A percentile compares a stretch with the other conserved stretches of the same genome.
phyloP scores from a whole-genome alignment of 1,140 invertebrate genomes.

The Wasmannia auropunctata region DNA sequence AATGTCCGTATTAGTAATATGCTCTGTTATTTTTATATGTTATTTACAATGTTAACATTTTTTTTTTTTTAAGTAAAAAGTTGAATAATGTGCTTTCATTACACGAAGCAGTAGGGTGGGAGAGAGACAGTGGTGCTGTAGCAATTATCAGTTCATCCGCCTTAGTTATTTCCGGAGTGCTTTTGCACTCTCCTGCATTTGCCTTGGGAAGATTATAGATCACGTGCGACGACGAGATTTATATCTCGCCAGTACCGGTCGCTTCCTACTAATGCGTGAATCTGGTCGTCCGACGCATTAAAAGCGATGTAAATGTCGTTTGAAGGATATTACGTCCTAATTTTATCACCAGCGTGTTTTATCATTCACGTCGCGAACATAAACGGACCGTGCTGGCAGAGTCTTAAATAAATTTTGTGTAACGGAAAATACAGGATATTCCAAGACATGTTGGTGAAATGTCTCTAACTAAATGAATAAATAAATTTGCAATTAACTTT shows the following conservation, averaged over 20 bases:
- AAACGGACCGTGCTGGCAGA: background rate
- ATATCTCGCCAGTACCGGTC: background rate
- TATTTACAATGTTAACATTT: background rate
- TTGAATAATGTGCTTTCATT: too few relatives aligned
- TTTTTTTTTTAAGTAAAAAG: background rate
- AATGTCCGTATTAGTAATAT: too few relatives aligned
- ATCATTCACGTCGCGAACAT: background rate
- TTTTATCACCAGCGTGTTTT: background rate
- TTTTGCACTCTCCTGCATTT: background rate
- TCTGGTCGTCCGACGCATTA: background rate
- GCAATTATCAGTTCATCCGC: background rate
- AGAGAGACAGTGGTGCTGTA: background rate
- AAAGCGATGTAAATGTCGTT: constrained; percentile 12
- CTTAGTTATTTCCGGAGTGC: background rate
- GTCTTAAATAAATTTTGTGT: constrained; percentile 2
- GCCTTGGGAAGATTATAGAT: background rate
- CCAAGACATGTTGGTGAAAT: background rate
- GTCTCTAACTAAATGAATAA: background rate
- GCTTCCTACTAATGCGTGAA: background rate
- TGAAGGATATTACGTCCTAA: background rate
- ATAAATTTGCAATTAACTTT: background rate
- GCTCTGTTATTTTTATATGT: background rate
- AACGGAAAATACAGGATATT: background rate
- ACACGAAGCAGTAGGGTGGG: too few relatives aligned
- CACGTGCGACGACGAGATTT: background rate